Base-by-base conservation (phyloP, 2,888 invertebrate genomes). In the Drosophila meridionalis region DNA sequence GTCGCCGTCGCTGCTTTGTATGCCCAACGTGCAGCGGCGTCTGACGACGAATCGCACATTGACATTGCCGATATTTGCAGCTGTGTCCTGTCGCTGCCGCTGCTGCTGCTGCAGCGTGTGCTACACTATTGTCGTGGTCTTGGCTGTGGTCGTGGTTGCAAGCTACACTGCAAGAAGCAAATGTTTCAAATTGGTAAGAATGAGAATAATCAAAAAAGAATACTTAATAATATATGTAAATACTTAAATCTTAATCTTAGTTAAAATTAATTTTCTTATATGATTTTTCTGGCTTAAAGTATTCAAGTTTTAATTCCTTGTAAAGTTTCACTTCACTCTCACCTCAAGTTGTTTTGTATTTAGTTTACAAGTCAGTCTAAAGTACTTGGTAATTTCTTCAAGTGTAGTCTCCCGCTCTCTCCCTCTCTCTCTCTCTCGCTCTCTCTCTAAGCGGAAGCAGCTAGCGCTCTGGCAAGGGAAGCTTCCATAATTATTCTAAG, bases 401-500 rank as follows among this genome's bases (percentile, higher is more conserved):
- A 59, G 59, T 59, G 59, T n/a, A 38, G 45, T 59, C 48, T 34
- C 50, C 7, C 45, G 34, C 58, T 30, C 47, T 36, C 48, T 9
- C 32, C 48, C 20, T 6, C 45, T 45, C 26, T 45, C 34, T 42
- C 32, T 36, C 36, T 34, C 40, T n/a, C 48, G 30, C 11, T 20
- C 20, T 34, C 34, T 30, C 55, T 38, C 9, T 45, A 53, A 76
- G 73, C 84, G 85, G 85, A 85, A 85, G 80, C 85, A 75, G 76
- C 56, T 74, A 63, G 53, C 52, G 60, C 48, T 36, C 43, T 47
- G 64, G 50, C 34, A 64, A 64, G 58, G 58, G 69, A 30, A 38
- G 69, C 89, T 76, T 74, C 77, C 80, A 55, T 80, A 86, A 90
- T 90, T 78, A 78, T 87, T 80, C 78, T 71, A 67, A 53, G 67